Evolutionary conservation across 1,140 invertebrate species (phyloP).

Genomic region (Trichogramma pretiosum): DNA sequence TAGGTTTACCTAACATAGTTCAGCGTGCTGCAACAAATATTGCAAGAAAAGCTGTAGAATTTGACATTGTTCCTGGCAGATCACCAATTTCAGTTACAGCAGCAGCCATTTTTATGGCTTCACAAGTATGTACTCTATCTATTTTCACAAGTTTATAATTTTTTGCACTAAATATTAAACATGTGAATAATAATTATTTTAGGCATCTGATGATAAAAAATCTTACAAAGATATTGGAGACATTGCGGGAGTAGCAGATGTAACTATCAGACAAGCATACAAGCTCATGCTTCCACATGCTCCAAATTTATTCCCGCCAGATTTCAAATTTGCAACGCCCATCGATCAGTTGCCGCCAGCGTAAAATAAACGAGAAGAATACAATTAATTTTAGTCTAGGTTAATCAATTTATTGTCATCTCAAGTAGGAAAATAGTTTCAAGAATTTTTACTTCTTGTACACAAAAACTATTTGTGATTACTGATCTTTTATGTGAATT

Average conservation of each 20-base stretch:
- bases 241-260: conserved; percentile 96
- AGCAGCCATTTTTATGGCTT: conserved; percentile 99
- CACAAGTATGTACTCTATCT: conserved; percentile 58
- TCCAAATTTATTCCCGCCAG: conserved; percentile 84
- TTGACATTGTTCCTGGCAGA: conserved; percentile 96
- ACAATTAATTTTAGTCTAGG: no score
- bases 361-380: conserved; percentile 50
- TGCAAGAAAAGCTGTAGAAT: conserved; percentile 89
- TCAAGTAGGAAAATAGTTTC: no score
- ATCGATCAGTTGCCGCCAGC: conserved; percentile 89
- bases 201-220: conserved; percentile 90
- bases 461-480: no score
- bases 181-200: conserved; percentile 19
- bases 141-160: no score
- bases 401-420: no score
- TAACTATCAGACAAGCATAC: conserved; percentile 96
- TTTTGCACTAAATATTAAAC: not conserved
- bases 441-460: no score
- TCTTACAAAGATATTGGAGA: conserved; percentile 98
- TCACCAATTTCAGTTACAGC: conserved; percentile 98
- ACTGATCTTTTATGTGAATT: no score
- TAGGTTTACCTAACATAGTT: conserved; percentile 80
- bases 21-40: conserved; percentile 95
- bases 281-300: conserved; percentile 96
- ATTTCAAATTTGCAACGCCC: conserved; percentile 92